Evolutionary conservation across 2,797 vertebrate genomes (phyloP), one percentile per base, ranked within the genome.

Genomic region (Arrhamphus sclerolepis): DNA sequence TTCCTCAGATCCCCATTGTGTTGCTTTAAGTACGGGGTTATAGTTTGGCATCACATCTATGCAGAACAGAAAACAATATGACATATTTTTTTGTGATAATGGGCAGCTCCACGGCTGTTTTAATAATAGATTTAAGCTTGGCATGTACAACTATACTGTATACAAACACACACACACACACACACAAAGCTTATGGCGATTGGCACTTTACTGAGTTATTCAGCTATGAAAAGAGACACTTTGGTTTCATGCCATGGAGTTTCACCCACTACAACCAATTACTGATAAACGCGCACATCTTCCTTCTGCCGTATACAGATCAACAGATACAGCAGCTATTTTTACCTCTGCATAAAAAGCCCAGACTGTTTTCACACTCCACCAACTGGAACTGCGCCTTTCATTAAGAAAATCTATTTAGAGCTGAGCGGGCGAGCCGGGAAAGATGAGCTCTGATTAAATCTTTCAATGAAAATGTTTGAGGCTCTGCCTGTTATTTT

Each of bases 391-490:
- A 84, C 84, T 46, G 57, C 62, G 79, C 81, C 80, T 84, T 87
- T 91, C 84, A 91, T 91, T 89, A 89, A 78, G 79, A 64, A 69
- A 83, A 80, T 87, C 84, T 92, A 91, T 92, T 91, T 90, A 77
- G 61, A 85, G 82, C 42, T 0, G 39, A 75, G 63, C 31, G 64
- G 56, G 8, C 54, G 56, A 79, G 62, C 48, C 3, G 47, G 48
- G 66, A 61, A 74, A 53, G 77, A 85, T 81, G 73, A 89, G 78
- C 73, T 55, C 59, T 55, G 83, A 89, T 90, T 75, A 81, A 59
- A 82, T 73, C 77, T 79, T 75, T 86, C 74, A 77, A 70, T 84
- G 18, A 48, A 69, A 78, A 83, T 60, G 44, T 82, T 76, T 73
- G 52, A 69, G 66, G 72, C 29, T 41, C 48, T 55, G 55, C 75